Evolutionary conservation across 2,797 vertebrate genomes (phyloP).

Genomic region (Tragelaphus oryx): DNA sequence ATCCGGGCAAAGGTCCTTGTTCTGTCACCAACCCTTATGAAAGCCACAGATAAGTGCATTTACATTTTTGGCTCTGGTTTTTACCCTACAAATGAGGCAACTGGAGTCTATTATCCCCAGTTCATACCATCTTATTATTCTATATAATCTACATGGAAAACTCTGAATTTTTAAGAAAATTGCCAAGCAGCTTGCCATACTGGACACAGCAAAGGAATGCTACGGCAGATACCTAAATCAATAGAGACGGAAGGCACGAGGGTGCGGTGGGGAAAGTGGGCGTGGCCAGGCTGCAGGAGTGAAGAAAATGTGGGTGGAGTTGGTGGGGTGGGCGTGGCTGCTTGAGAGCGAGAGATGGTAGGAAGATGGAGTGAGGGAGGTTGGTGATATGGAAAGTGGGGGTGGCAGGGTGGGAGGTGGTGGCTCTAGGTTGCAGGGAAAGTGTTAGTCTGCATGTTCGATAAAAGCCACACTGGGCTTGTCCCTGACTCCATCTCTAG

Average conservation of each 20-base stretch:
- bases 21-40: neutral
- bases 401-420: accelerated
- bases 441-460: neutral
- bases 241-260: neutral
- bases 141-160: neutral
- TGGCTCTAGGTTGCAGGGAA: neutral
- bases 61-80: neutral
- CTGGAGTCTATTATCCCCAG: neutral
- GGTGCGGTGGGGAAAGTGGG: too few relatives aligned
- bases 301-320: neutral
- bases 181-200: neutral
- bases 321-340: accelerated
- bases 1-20: neutral
- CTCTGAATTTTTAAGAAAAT: neutral
- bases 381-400: accelerated
- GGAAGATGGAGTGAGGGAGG: neutral
- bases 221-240: neutral
- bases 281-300: neutral
- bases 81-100: neutral
- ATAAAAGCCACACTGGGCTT: neutral
- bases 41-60: neutral
- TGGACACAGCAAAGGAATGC: neutral
- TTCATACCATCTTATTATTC: neutral
- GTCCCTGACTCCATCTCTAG: neutral
- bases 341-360: neutral